Evolutionary conservation across 2,888 invertebrate species (phyloP).

Genomic region (Lottia gigantea): DNA sequence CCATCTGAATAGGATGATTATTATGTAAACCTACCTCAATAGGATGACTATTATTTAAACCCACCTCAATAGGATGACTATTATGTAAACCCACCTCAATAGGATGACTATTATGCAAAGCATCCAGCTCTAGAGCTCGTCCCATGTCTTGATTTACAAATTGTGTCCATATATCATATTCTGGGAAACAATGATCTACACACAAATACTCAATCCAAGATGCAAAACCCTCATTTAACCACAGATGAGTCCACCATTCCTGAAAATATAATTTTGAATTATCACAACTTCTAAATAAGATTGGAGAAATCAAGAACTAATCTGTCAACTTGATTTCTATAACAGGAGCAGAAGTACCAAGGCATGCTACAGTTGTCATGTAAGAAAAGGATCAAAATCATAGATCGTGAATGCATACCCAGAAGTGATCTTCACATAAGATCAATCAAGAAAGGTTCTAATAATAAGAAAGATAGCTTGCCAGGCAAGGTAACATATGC

Average conservation of each 20-base stretch:
- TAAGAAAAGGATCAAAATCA: no score
- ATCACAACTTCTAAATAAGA: not conserved
- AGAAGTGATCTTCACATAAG: no score
- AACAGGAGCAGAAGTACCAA: no score
- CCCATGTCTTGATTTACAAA: conserved; percentile 91
- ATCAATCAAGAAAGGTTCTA: no score
- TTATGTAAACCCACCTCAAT: conserved; percentile 79
- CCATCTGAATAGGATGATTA: not conserved
- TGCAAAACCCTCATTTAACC: conserved; percentile 97
- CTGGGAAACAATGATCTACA: conserved; percentile 90
- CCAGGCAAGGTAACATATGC: no score
- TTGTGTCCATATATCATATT: conserved; percentile 97
- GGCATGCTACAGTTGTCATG: no score
- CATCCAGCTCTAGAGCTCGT: conserved; percentile 82
- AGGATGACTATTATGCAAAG: conserved; percentile 90
- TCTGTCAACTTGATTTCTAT: no score
- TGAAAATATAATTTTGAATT: conserved; percentile 52
- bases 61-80: conserved; percentile 72
- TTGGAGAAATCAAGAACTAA: not conserved
- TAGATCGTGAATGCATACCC: no score
- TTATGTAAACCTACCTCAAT: no score
- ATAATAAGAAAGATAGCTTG: no score
- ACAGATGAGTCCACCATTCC: conserved; percentile 96
- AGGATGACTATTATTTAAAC: no score
- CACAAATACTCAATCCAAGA: conserved; percentile 95